A percentile compares a stretch with the other conserved stretches of the same genome.
These are phyloP conservation scores for Caradrina clavipalpis DNA, from an alignment of 2,888 invertebrate species.

Conservation along the genomic window DNA sequence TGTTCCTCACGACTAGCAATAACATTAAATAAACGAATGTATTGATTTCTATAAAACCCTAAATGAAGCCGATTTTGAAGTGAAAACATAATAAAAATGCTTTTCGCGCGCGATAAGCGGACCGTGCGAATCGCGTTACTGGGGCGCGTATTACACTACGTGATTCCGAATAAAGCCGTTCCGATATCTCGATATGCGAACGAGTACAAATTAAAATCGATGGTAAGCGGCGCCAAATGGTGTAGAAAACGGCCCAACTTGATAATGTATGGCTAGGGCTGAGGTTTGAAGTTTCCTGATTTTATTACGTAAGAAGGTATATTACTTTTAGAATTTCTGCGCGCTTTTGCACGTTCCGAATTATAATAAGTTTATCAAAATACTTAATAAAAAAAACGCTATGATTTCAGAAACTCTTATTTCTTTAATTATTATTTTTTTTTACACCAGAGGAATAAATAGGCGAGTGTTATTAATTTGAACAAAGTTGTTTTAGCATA, in stretches of 20 bases:
- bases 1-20: background rate
- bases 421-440: too few species aligned
- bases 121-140: slow-evolving; percentile 65
- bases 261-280: slow-evolving; percentile 72
- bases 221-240: slow-evolving; percentile 74
- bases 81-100: slow-evolving; percentile 55
- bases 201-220: slow-evolving; percentile 76
- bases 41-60: slow-evolving; percentile 21
- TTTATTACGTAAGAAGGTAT: slow-evolving; percentile 24
- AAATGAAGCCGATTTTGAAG: slow-evolving; percentile 24
- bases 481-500: background rate
- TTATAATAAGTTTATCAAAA: too few species aligned
- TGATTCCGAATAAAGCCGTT: slow-evolving; percentile 65
- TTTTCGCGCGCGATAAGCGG: slow-evolving; percentile 56
- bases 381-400: too few species aligned
- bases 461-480: too few species aligned
- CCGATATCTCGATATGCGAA: slow-evolving; percentile 63
- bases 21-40: slow-evolving; percentile 12
- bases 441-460: too few species aligned
- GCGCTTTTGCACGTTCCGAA: too few species aligned
- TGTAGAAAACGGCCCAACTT: slow-evolving; percentile 76
- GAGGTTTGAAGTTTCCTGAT: slow-evolving; percentile 44
- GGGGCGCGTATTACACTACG: slow-evolving; percentile 65
- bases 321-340: background rate
- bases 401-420: background rate